Evolutionary conservation across 2,113 vertebrate species (phyloP), one percentile per base, ranked within the genome.

Genomic region (Oxyruncus cristatus): DNA sequence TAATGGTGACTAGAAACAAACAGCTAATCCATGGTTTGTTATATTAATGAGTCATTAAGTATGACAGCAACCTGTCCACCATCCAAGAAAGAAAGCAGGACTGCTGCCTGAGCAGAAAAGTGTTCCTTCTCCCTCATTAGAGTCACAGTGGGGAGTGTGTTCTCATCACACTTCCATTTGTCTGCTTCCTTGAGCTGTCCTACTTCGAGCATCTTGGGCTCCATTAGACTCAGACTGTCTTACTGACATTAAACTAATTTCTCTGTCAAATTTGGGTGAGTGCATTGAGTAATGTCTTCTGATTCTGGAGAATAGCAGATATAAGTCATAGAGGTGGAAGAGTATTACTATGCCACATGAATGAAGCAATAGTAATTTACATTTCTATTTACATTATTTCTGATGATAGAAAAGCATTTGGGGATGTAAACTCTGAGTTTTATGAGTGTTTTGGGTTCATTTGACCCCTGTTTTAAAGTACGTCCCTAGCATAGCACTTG

Each of bases 131-230:
- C 73, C 88, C 82, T 96, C 90, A 93, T 95, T 92, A 96, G 33
- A 90, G 59, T 72, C 85, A 41, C 95, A 95, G 92, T 39, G 0
- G 95, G 93, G 82, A 83, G 67, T 2, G n/a, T 74, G 82, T 62
- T 94, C 75, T 77, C 59, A 93, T 88, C 78, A 83, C 85, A 41
- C 58, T 93, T 85, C 33, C n/a, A 90, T 88, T 97, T 96, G 63
- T 82, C 88, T 94, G 63, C 46, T 92, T 50, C 82, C 37, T 90
- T 92, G 5, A 1, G 37, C 82, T 93, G 90, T 93, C 85, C 89
- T 96, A 85, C 81, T 96, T 94, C 56, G 80, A 84, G 71, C 35
- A 67, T 86, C 90, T 76, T 90, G 92, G 61, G 50, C 50, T 95
- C 90, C 72, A 77, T 90, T 92, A 83, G 46, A 90, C 55, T 76